Base-by-base conservation (phyloP, 1,140 invertebrate genomes). In the Megathymus violae region DNA sequence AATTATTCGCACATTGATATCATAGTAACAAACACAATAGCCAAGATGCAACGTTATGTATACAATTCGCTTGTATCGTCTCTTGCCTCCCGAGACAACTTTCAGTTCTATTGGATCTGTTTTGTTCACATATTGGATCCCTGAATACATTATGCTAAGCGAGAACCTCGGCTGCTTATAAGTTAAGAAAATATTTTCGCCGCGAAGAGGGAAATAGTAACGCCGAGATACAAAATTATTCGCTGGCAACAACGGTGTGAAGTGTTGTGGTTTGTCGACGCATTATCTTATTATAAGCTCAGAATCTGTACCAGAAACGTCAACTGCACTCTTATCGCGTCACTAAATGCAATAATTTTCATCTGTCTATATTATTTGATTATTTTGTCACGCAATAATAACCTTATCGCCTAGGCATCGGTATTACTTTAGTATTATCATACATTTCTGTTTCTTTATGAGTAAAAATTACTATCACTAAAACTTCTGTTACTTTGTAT, bases 71-170 rank as follows among this genome's bases (percentile, higher is more conserved):
- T 31, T 11, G 36, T 54, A 54, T 54, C 41, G 19, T 41, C 22
- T 38, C 59, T 41, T n/a, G 25, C 25, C 59, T 27, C 36, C 44
- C 47, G 27, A 50, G 62, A 63, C 70, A 64, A 66, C 41, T 73
- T 72, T 71, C 62, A 50, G 51, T 67, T 64, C 63, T 64, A 71
- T 76, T 65, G 59, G 60, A 64, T 63, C 64, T 67, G 68, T 75
- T 73, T 71, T 65, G 67, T 71, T 71, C 70, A 65, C 67, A 78
- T 78, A 78, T 76, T 66, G 70, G 69, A 74, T 78, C 76, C 75
- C 73, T 76, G 76, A 76, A 78, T 78, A 78, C 64, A 78, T 78
- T 76, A 78, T 78, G 76, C 64, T 76, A 76, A 78, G 40, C 67
- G 66, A 43, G 60, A 54, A 62, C 68, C 68, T 58, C 62, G 58